A percentile compares a stretch with the other conserved stretches of the same genome.
phyloP scores from a whole-genome alignment of 1,140 invertebrate species.

The Tribolium castaneum region DNA sequence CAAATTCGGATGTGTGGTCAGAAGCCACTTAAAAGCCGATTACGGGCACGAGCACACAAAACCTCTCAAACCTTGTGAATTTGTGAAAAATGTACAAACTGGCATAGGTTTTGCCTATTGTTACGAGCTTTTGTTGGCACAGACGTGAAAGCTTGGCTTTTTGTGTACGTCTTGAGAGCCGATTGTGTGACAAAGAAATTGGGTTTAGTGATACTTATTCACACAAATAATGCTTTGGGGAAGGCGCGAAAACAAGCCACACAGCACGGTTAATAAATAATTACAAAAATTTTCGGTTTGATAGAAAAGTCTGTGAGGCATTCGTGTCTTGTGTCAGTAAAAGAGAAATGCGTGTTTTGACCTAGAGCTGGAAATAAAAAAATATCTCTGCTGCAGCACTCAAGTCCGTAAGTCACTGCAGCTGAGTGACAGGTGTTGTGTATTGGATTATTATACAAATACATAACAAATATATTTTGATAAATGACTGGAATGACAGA shows the following conservation, averaged over 20 bases:
- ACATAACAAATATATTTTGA: slow-evolving; percentile 40
- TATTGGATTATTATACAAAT: slow-evolving; percentile 47
- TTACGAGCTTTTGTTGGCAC: neutral
- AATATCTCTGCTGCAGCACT: slow-evolving; percentile 19
- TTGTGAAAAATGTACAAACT: slow-evolving; percentile 48
- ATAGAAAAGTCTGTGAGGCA: too few species aligned
- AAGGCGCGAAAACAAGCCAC: too few species aligned
- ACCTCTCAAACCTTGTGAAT: slow-evolving; percentile 39
- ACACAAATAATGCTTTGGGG: too few species aligned
- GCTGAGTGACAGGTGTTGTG: slow-evolving; percentile 47
- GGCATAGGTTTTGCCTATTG: slow-evolving; percentile 21
- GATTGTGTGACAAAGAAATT: too few species aligned
- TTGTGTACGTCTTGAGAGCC: neutral
- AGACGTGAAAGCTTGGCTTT: neutral
- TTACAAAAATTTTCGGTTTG: too few species aligned
- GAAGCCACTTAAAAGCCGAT: slow-evolving; percentile 51
- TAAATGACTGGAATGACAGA: slow-evolving; percentile 43
- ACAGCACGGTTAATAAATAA: too few species aligned
- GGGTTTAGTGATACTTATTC: too few species aligned
- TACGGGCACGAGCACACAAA: slow-evolving; percentile 48
- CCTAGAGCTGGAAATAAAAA: slow-evolving; percentile 4
- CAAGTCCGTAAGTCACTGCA: slow-evolving; percentile 39
- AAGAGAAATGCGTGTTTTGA: slow-evolving; percentile 36
- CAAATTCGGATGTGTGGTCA: slow-evolving; percentile 38
- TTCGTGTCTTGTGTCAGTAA: neutral